Evolutionary conservation across 2,888 invertebrate species (phyloP), one percentile per base, ranked within the genome.

Genomic region (Xylophagus ater): DNA sequence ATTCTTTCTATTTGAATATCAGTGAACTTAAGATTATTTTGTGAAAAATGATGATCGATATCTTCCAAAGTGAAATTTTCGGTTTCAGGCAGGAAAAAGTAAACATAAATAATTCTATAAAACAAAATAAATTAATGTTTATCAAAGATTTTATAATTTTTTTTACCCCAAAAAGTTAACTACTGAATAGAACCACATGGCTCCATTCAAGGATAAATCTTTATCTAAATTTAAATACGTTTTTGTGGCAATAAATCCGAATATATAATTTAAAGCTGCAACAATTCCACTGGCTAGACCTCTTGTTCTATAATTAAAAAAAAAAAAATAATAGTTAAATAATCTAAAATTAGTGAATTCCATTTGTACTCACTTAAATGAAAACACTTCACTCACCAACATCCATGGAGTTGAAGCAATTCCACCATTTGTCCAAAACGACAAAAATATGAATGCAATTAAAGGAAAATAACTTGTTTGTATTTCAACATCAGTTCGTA

Each of bases 361-460:
- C 10, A 15, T 15, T 17, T 4, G 2, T 7, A 43, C 53, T 58
- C 51, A 72, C 72, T 70, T 70, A 46, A 71, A 68, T 0, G 73
- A 72, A 47, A 73, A 74, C 6, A 74, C 66, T 56, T 74, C 73
- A 41, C 72, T 70, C 6, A 73, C 59, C 29, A 73, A 49, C 41
- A 71, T 67, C 73, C 73, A 74, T 2, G 72, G 71, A 12, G 73
- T 57, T 10, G 66, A 65, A 4, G 65, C 57, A 6, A 61, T 51
- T 1, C 61, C 62, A 7, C 55, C 36, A 39, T 46, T 45, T 10
- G 45, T 45, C 31, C 42, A 49, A 29, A 47, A 49, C 18, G 44
- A 41, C 5, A 49, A 26, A 10, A 44, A 35, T 14, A 47, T 43
- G 24, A 49, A 46, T 4, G 40, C 40, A 3, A 47, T 31, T 45